Percentiles rank a stretch among this genome's conserved stretches.
Conservation (phyloP, 2,113 vertebrate species). For the Dendrocopos noguchii region DNA sequence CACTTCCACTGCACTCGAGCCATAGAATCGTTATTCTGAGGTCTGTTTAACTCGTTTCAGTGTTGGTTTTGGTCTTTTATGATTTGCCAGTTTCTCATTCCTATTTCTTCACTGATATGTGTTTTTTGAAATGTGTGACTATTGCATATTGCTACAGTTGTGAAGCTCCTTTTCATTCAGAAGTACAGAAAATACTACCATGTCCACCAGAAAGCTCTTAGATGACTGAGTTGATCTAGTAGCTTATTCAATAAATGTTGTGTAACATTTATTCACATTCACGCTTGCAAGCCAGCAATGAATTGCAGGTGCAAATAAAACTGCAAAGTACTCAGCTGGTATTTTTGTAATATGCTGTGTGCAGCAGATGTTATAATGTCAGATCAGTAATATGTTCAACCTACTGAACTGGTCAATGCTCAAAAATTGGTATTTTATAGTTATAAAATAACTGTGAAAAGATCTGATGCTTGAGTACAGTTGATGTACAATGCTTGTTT, state of each 20-base stretch:
- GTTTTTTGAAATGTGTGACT: not conserved
- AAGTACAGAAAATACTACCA: not conserved
- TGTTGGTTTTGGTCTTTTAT: conserved; percentile 1
- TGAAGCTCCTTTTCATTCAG: not conserved
- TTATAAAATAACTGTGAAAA: not conserved
- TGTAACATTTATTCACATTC: not conserved
- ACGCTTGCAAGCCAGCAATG: not conserved
- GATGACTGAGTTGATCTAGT: not conserved
- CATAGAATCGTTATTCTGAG: not conserved
- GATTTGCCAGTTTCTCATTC: not conserved
- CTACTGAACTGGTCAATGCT: not conserved
- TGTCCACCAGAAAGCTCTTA: not conserved
- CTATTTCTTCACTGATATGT: not conserved
- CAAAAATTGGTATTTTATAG: not conserved
- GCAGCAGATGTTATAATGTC: not conserved
- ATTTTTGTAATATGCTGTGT: not conserved
- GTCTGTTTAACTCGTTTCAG: not conserved
- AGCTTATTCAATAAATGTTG: not conserved
- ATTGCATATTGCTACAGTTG: not conserved
- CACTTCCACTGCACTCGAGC: not conserved
- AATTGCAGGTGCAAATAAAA: not conserved
- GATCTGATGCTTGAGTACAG: not conserved
- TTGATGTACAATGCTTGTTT: not conserved
- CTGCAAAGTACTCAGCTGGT: not conserved
- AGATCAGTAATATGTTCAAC: not conserved